Conservation (phyloP, 2,113 vertebrate genomes). For the Ageneiosus marmoratus region DNA sequence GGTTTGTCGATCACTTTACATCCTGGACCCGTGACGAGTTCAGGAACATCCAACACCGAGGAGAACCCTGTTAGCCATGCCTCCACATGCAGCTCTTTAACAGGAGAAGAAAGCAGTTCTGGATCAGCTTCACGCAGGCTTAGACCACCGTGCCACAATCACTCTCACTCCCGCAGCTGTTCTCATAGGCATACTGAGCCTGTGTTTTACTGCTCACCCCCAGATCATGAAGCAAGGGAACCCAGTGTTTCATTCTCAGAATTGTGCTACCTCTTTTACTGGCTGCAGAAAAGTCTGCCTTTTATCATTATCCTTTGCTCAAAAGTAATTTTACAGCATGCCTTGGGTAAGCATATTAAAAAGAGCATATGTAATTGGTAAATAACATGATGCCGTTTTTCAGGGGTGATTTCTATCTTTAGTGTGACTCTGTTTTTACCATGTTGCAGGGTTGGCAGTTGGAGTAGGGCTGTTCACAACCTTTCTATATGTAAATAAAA, state of each 20-base stretch:
- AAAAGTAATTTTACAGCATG: slow-evolving; percentile 87
- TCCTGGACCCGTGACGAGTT: slow-evolving; percentile 63
- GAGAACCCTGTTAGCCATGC: slow-evolving; percentile 75
- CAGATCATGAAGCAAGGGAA: slow-evolving; percentile 79
- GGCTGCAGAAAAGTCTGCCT: slow-evolving; percentile 92
- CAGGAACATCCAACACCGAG: slow-evolving; percentile 59
- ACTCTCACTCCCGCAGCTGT: slow-evolving; percentile 68
- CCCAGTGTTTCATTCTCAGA: slow-evolving; percentile 82
- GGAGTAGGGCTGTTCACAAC: slow-evolving; percentile 93
- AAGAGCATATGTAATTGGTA: no score
- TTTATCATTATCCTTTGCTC: slow-evolving; percentile 87
- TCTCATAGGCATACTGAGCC: slow-evolving; percentile 63
- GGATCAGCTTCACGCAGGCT: slow-evolving; percentile 66
- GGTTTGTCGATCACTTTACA: slow-evolving; percentile 68
- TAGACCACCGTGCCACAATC: slow-evolving; percentile 69
- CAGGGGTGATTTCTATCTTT: neutral
- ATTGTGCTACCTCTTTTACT: slow-evolving; percentile 83
- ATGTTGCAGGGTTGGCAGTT: slow-evolving; percentile 86
- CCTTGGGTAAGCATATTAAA: slow-evolving; percentile 73
- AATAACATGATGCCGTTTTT: neutral
- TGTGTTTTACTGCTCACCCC: slow-evolving; percentile 57
- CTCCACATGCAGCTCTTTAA: slow-evolving; percentile 65
- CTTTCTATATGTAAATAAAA: slow-evolving; percentile 96
- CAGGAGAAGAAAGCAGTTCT: slow-evolving; percentile 69
- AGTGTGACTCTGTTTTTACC: neutral